Conservation (phyloP, 2,113 vertebrate species). For the Alethe castanea region DNA sequence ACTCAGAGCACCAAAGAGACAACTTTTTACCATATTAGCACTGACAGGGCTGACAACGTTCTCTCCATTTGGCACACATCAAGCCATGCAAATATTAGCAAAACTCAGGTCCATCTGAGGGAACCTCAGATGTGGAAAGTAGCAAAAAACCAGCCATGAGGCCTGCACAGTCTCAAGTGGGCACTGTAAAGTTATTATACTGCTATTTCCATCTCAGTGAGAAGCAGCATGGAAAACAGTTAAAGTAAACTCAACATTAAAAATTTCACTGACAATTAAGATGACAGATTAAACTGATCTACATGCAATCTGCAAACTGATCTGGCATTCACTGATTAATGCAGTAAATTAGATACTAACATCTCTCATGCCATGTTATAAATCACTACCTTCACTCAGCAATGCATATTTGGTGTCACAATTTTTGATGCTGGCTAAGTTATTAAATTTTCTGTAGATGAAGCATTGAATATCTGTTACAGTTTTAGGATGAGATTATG, state of each 20-base stretch:
- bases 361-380: slow-evolving; percentile 6
- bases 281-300: slow-evolving; percentile 65
- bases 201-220: not conserved
- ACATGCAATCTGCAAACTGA: slow-evolving; percentile 44
- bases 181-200: not conserved
- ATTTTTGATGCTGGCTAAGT: slow-evolving; percentile 6
- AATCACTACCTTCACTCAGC: slow-evolving; percentile 42
- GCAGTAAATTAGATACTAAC: slow-evolving; percentile 58
- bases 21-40: not conserved
- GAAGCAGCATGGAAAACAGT: slow-evolving; percentile 2
- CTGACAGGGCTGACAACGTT: not conserved
- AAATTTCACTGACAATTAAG: slow-evolving; percentile 58
- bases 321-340: slow-evolving; percentile 62
- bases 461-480: not conserved
- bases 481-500: not conserved
- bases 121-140: not conserved
- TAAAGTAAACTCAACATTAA: slow-evolving; percentile 44
- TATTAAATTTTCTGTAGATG: not conserved
- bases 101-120: not conserved
- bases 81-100: not conserved
- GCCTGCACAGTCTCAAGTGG: not conserved
- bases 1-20: not conserved
- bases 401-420: slow-evolving; percentile 9
- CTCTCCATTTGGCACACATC: not conserved
- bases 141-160: not conserved